phyloP scores from a whole-genome alignment of 1,140 invertebrate genomes.

The Neotoxoptera formosana region DNA sequence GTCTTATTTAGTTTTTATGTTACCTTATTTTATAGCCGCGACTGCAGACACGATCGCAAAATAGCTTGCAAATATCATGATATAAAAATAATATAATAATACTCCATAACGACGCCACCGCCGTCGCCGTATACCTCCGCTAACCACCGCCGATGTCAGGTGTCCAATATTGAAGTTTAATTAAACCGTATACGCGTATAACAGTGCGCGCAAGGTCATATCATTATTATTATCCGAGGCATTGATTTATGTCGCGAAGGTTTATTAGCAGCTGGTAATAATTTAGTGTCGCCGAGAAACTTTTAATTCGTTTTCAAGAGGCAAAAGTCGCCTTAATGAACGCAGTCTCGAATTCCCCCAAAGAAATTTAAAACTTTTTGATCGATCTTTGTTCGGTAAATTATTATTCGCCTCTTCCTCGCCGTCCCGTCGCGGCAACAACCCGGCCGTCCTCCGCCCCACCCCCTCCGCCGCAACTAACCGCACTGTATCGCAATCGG shows the following conservation, averaged over 20 bases:
- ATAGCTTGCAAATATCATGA: background rate
- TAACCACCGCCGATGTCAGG: background rate
- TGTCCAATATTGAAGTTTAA: slow-evolving; percentile 34
- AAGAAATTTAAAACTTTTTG: slow-evolving; percentile 57
- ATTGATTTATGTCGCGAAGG: slow-evolving; percentile 51
- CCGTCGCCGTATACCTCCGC: no score
- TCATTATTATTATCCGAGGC: background rate
- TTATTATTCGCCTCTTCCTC: slow-evolving; percentile 28
- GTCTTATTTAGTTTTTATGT: background rate
- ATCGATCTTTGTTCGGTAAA: slow-evolving; percentile 46
- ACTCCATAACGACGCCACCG: no score
- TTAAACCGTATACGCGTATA: background rate
- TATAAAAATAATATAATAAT: background rate
- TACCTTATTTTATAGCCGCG: background rate
- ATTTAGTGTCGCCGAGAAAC: slow-evolving; percentile 49
- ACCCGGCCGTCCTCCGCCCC: background rate
- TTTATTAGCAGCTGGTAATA: slow-evolving; percentile 53
- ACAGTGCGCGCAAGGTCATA: background rate
- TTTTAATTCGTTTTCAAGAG: slow-evolving; percentile 53
- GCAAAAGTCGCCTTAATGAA: slow-evolving; percentile 55
- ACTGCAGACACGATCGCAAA: no score
- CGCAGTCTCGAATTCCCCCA: slow-evolving; percentile 8
- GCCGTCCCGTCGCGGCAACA: background rate
- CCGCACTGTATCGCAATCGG: background rate
- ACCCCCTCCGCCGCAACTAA: no score